phyloP scores from a whole-genome alignment of 1,140 invertebrate species.

The Pogonus chalceus region DNA sequence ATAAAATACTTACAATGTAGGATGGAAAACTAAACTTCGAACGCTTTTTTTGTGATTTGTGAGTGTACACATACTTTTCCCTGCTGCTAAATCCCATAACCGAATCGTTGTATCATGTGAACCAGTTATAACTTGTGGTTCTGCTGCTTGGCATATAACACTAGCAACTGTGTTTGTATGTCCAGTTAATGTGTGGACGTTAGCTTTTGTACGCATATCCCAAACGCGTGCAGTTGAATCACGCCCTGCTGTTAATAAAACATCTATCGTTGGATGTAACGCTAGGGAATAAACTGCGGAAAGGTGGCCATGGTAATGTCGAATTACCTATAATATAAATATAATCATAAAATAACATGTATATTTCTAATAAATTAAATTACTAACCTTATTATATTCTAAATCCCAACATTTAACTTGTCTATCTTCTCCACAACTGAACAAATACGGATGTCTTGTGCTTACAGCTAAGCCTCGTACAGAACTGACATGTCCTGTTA shows the following conservation, averaged over 20 bases:
- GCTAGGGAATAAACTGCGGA: constrained; percentile 92
- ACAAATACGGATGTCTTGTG: constrained; percentile 90
- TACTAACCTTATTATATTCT: constrained; percentile 89
- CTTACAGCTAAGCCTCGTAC: constrained; percentile 94
- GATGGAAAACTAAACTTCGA: constrained; percentile 82
- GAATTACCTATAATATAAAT: constrained; percentile 57
- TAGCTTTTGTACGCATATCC: constrained; percentile 98
- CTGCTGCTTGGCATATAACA: constrained; percentile 81
- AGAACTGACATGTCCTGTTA: constrained; percentile 97
- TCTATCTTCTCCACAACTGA: constrained; percentile 97
- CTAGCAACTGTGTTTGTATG: constrained; percentile 96
- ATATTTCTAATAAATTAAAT: not conserved
- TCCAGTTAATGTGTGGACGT: constrained; percentile 92
- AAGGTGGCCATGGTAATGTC: constrained; percentile 98
- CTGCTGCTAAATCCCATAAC: constrained; percentile 94
- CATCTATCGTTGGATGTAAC: constrained; percentile 92
- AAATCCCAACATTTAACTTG: constrained; percentile 99
- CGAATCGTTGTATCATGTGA: constrained; percentile 81
- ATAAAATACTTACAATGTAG: constrained; percentile 54
- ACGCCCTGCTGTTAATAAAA: constrained; percentile 85
- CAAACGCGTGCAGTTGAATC: constrained; percentile 95
- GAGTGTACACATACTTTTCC: constrained; percentile 86
- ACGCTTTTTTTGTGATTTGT: constrained; percentile 99
- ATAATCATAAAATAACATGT: not conserved
- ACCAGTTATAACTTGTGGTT: constrained; percentile 85